A percentile compares a stretch with the other conserved stretches of the same genome.
Conservation (phyloP, 2,888 invertebrate species). For the Cordilura impudica region DNA sequence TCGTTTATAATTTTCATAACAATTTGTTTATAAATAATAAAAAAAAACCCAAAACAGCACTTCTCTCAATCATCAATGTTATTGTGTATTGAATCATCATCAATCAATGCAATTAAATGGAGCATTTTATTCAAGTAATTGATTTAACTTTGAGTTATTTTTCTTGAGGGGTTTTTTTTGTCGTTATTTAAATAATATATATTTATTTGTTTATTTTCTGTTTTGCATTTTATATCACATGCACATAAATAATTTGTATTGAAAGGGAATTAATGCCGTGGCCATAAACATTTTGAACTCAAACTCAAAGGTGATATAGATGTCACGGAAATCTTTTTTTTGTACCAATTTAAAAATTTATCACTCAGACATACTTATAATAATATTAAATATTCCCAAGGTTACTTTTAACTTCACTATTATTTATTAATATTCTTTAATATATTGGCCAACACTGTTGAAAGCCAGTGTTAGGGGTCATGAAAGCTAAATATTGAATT, state of each 20-base stretch:
- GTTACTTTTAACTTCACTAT: too few species aligned
- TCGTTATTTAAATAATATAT: slow-evolving; percentile 50
- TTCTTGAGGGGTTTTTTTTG: slow-evolving; percentile 48
- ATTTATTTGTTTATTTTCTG: neutral
- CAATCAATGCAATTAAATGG: slow-evolving; percentile 63
- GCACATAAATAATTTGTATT: slow-evolving; percentile 14
- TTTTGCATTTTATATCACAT: neutral
- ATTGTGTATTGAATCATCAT: slow-evolving; percentile 49
- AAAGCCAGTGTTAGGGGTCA: too few species aligned
- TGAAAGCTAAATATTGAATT: too few species aligned
- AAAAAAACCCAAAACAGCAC: neutral
- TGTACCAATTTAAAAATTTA: too few species aligned
- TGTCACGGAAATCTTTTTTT: too few species aligned
- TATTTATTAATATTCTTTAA: too few species aligned
- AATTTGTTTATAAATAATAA: slow-evolving; percentile 26
- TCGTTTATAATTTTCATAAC: slow-evolving; percentile 43
- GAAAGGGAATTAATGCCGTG: neutral
- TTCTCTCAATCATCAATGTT: slow-evolving; percentile 50
- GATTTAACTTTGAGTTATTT: slow-evolving; percentile 54
- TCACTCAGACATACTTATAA: too few species aligned
- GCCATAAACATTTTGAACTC: slow-evolving; percentile 12
- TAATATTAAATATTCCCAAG: too few species aligned
- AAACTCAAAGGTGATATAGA: neutral
- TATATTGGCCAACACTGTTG: too few species aligned
- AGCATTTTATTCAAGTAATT: slow-evolving; percentile 60